phyloP scores from a whole-genome alignment of 1,140 invertebrate species.

The Ips typographus region DNA sequence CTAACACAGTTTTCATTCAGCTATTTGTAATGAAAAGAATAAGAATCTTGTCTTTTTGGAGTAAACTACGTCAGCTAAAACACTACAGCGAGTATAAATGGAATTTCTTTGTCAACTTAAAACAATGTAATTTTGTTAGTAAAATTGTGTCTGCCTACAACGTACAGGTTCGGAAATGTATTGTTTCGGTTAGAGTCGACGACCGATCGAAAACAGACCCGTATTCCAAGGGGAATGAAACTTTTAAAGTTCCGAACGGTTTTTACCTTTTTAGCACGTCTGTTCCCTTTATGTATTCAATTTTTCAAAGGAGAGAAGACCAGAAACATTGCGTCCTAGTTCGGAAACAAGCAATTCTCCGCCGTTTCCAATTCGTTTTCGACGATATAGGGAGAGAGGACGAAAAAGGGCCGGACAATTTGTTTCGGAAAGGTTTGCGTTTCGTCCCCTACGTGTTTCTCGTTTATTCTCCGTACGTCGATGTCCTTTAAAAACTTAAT shows the following conservation, averaged over 20 bases:
- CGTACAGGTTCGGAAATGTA: too few species aligned
- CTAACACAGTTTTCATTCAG: too few species aligned
- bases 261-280: slow-evolving; percentile 39
- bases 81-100: too few species aligned
- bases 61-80: too few species aligned
- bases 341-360: slow-evolving; percentile 30
- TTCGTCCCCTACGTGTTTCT: slow-evolving; percentile 7
- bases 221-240: slow-evolving; percentile 24
- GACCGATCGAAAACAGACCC: slow-evolving; percentile 19
- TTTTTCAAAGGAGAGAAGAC: slow-evolving; percentile 27
- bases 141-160: too few species aligned
- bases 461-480: not conserved
- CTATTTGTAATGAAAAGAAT: too few species aligned
- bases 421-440: slow-evolving; percentile 11
- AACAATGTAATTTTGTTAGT: too few species aligned
- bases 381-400: slow-evolving; percentile 10
- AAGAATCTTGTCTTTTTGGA: too few species aligned
- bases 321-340: slow-evolving; percentile 27
- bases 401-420: slow-evolving; percentile 11
- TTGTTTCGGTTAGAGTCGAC: slow-evolving; percentile 1
- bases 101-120: too few species aligned
- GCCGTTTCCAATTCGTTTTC: slow-evolving; percentile 34
- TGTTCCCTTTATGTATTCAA: slow-evolving; percentile 37
- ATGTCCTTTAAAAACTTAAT: slow-evolving; percentile 5
- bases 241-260: slow-evolving; percentile 34